Conservation (phyloP, 2,113 vertebrate species). For the Trematomus loennbergii region DNA sequence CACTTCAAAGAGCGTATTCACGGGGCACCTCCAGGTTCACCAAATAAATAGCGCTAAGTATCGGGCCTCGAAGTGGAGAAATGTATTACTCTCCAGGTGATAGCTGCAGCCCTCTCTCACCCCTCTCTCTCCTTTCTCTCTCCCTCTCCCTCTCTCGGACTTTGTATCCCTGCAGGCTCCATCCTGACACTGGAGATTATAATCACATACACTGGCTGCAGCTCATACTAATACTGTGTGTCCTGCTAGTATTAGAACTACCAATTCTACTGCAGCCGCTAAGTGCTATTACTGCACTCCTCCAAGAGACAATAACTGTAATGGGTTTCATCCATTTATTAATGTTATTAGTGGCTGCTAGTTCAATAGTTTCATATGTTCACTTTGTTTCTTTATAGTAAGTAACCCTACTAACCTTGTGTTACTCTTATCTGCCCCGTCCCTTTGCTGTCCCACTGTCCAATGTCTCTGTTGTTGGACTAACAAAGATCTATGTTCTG, state of each 20-base stretch:
- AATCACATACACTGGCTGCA: constrained; percentile 51
- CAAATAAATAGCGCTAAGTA: constrained; percentile 67
- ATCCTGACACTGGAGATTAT: constrained; percentile 62
- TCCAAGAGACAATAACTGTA: no score
- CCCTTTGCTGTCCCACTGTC: no score
- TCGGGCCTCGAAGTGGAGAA: constrained; percentile 56
- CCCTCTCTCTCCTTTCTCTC: no score
- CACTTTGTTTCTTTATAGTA: no score
- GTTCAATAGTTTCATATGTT: no score
- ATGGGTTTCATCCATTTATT: no score
- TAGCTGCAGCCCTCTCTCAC: constrained; percentile 33
- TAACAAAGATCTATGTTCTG: no score
- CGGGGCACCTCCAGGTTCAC: constrained; percentile 32
- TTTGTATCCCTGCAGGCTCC: constrained; percentile 61
- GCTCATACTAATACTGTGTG: constrained; percentile 24
- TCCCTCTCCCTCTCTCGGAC: constrained; percentile 35
- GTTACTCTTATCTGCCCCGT: no score
- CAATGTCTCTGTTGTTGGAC: no score
- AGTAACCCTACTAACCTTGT: no score
- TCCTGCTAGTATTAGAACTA: background rate
- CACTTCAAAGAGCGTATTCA: constrained; percentile 26
- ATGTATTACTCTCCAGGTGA: constrained; percentile 73
- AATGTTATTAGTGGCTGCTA: no score
- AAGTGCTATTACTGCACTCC: no score
- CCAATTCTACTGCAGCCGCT: background rate